Conservation (phyloP, 2,888 invertebrate genomes). For the Seira musarum region DNA sequence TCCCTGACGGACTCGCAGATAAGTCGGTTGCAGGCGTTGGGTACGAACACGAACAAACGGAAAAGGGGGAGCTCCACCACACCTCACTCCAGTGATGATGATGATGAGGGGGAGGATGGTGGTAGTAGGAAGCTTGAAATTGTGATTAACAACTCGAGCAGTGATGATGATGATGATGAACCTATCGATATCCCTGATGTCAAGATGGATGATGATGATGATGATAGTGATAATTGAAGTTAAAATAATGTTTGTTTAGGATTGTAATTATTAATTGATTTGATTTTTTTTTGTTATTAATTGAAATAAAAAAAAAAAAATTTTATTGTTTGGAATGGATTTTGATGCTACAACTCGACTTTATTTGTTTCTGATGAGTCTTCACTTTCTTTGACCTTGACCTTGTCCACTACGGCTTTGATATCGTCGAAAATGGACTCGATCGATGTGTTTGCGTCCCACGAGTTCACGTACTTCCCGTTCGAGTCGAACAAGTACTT, state of each 20-base stretch:
- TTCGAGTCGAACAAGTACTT: conserved; percentile 74
- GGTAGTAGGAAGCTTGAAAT: no score
- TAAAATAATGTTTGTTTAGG: no score
- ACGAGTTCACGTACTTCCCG: conserved; percentile 73
- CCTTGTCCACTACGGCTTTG: conserved; percentile 58
- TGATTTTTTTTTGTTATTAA: no score
- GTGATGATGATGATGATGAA: conserved; percentile 21
- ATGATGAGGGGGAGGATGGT: not conserved
- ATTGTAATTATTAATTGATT: no score
- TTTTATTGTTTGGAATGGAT: no score
- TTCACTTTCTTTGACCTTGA: not conserved
- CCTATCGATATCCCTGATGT: not conserved
- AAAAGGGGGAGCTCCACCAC: no score
- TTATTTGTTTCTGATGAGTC: conserved; percentile 22
- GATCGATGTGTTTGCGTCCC: conserved; percentile 72
- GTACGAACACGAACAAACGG: not conserved
- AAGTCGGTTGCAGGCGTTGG: conserved; percentile 25
- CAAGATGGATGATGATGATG: conserved; percentile 16
- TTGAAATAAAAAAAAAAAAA: no score
- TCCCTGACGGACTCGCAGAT: not conserved
- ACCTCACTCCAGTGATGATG: not conserved
- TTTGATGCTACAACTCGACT: conserved; percentile 19
- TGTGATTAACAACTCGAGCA: no score
- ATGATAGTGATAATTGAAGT: no score
- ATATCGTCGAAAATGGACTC: conserved; percentile 71